Evolutionary conservation across 2,113 vertebrate genomes (phyloP).

Genomic region (Dasyornis broadbenti): DNA sequence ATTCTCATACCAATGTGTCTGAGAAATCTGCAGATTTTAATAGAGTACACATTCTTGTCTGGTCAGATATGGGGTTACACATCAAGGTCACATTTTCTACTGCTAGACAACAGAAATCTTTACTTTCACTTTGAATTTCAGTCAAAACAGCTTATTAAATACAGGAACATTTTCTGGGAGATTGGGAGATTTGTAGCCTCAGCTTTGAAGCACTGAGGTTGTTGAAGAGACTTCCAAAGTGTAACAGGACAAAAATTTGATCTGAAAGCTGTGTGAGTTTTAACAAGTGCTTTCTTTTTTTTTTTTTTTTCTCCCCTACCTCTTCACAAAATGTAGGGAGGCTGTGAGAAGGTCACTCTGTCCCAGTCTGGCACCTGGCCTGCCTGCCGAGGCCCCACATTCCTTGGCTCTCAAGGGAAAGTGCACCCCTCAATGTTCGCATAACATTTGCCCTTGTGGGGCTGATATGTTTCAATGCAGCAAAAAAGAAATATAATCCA

Average conservation of each 20-base stretch:
- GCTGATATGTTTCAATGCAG: neutral
- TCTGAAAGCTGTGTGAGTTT: neutral
- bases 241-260: neutral
- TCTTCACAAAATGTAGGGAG: neutral
- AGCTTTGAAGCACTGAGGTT: neutral
- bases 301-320: neutral
- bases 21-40: neutral
- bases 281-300: neutral
- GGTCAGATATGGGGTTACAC: neutral
- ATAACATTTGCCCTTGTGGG: neutral
- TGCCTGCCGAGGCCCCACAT: neutral
- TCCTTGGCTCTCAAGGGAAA: neutral
- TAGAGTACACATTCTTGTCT: neutral
- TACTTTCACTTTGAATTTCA: conserved; percentile 24
- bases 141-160: conserved; percentile 39
- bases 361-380: neutral
- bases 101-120: conserved; percentile 19
- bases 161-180: neutral
- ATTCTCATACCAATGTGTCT: neutral
- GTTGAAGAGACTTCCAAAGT: neutral
- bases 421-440: neutral
- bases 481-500: neutral
- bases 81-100: neutral
- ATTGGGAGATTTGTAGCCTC: neutral
- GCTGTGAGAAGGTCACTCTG: neutral